Conservation (phyloP, 2,113 vertebrate species). For the Colistium nudipinnis region DNA sequence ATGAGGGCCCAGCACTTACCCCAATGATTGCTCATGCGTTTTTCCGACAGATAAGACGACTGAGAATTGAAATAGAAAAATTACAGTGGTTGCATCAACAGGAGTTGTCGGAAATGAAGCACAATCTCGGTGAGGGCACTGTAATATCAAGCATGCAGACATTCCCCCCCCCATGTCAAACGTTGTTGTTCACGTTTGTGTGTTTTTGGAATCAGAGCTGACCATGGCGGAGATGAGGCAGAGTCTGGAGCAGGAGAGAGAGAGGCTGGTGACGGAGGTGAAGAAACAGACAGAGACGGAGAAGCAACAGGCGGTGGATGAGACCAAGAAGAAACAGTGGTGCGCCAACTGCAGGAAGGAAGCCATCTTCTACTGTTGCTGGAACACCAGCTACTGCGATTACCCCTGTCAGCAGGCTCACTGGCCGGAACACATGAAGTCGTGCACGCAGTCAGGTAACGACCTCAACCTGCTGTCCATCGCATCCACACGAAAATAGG, state of each 20-base stretch:
- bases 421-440: slow-evolving; percentile 99
- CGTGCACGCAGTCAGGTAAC: slow-evolving; percentile 98
- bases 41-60: slow-evolving; percentile 87
- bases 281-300: slow-evolving; percentile 95
- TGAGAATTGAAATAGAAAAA: slow-evolving; percentile 98
- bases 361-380: slow-evolving; percentile 98
- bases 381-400: slow-evolving; percentile 99
- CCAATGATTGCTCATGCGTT: background rate
- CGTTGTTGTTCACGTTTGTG: slow-evolving; percentile 7
- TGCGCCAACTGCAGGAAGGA: slow-evolving; percentile 97
- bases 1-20: background rate
- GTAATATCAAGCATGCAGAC: background rate
- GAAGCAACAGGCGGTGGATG: slow-evolving; percentile 94
- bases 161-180: background rate
- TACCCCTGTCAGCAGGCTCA: slow-evolving; percentile 99
- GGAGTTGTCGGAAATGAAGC: slow-evolving; percentile 97
- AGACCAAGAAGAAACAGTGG: slow-evolving; percentile 99
- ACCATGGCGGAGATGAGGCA: slow-evolving; percentile 99
- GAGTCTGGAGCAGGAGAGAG: slow-evolving; percentile 95
- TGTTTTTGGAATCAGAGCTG: slow-evolving; percentile 81
- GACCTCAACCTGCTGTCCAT: background rate
- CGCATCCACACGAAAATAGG: background rate
- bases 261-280: slow-evolving; percentile 91
- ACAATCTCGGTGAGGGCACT: slow-evolving; percentile 89
- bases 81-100: slow-evolving; percentile 98